Base-by-base conservation (phyloP, 2,888 invertebrate genomes). In the Protodeltote pygarga region DNA sequence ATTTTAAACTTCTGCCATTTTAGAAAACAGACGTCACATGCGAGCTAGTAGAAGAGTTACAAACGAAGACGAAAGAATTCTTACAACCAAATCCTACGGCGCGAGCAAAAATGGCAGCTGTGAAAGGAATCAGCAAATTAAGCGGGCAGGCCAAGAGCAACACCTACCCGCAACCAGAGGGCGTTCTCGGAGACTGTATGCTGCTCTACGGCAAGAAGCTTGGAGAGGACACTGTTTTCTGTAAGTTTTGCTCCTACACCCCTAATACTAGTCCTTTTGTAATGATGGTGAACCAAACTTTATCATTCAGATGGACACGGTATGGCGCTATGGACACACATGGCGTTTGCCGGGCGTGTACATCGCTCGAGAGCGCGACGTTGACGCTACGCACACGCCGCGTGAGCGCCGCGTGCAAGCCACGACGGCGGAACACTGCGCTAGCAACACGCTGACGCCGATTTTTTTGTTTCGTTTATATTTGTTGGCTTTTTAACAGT, bases 121-220 rank as follows among this genome's bases (percentile, higher is more conserved):
- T 98, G 23, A 98, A 97, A 88, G 97, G 97, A 52, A 97, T 99
- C 75, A 98, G 98, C 75, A 99, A 99, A 93, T 93, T 99, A 62
- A 96, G 98, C 77, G 98, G 99, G 8, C 98, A 98, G 87, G 97
- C 98, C 23, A 99, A 98, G 92, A 97, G 97, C 63, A 97, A 97
- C 81, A 97, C 98, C 28, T 99, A 99, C 89, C 99, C 99, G 34
- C 99, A 99, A 86, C 99, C 99, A 0, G 99, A 99, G 89, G 99
- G 99, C 37, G 96, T 97, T 24, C 94, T 99, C 20, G 99, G 98
- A 1, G 99, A 99, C 83, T 97, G 98, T 76, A 99, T 99, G 98
- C 93, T 97, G 64, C 95, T 95, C 72, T 98, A 98, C 84, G 99
- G 99, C 57, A 96, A 96, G 88, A 98, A 98, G 87, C 94, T 99